Evolutionary conservation across 2,888 invertebrate genomes (phyloP).

Genomic region (Smittia aterrima): DNA sequence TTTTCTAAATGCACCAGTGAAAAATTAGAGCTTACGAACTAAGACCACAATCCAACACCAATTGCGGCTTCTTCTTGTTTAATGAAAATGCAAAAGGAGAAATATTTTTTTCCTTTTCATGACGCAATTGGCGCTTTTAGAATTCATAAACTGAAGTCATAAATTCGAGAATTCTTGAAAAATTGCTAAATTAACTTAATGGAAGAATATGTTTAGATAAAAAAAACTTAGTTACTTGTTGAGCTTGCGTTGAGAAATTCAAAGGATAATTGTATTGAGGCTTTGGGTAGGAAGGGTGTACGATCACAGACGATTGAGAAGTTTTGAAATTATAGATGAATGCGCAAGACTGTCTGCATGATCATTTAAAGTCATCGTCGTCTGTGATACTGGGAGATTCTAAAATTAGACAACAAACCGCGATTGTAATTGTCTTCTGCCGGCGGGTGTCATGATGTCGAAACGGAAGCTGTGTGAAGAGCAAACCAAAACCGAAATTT

Average conservation of each 20-base stretch:
- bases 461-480: constrained; percentile 23
- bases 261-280: no score
- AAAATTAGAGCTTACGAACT: not conserved
- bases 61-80: no score
- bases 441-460: constrained; percentile 28
- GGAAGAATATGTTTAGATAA: not conserved
- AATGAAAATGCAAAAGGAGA: no score
- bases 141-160: no score
- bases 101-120: no score
- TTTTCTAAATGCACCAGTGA: constrained; percentile 3
- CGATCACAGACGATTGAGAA: not conserved
- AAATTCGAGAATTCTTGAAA: not conserved
- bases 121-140: no score
- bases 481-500: constrained; percentile 38
- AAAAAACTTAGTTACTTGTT: not conserved
- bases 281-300: no score
- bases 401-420: not conserved
- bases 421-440: not conserved
- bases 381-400: constrained; percentile 14
- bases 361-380: constrained; percentile 32
- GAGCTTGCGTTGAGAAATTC: not conserved
- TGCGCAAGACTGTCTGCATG: constrained; percentile 8
- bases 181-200: not conserved
- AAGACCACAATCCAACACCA: not conserved
- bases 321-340: not conserved